Conservation (phyloP, 2,797 vertebrate genomes). For the Lophius americanus region DNA sequence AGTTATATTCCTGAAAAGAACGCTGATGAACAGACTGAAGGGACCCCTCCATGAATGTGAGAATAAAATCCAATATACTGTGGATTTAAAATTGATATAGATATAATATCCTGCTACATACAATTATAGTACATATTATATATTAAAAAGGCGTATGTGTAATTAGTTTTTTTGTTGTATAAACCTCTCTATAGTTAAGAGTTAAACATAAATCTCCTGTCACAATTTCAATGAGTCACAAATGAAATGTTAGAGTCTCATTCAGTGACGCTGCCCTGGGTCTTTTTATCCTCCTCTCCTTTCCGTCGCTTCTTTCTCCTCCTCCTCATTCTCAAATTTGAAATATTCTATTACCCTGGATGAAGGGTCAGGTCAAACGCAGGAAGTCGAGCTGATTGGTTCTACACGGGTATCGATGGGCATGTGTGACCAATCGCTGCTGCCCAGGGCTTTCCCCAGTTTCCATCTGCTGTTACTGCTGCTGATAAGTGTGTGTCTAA, state of each 20-base stretch:
- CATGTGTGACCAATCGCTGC: constrained; percentile 83
- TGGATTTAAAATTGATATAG: not conserved
- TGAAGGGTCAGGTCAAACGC: constrained; percentile 81
- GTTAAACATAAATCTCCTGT: not conserved
- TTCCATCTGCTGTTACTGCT: constrained; percentile 51
- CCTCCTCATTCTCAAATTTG: constrained; percentile 45
- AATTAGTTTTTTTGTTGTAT: not conserved
- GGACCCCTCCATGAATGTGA: too few species aligned
- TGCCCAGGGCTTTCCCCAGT: constrained; percentile 69
- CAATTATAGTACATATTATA: not conserved
- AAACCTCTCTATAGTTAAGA: not conserved
- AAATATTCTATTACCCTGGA: constrained; percentile 80
- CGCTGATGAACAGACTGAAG: too few species aligned
- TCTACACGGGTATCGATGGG: constrained; percentile 77
- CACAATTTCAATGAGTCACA: not conserved
- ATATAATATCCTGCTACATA: not conserved
- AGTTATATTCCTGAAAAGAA: too few species aligned
- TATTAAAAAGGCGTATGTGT: not conserved
- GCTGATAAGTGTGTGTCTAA: constrained; percentile 77
- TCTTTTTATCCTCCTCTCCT: constrained; percentile 1
- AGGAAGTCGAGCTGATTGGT: constrained; percentile 83
- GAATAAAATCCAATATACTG: too few species aligned
- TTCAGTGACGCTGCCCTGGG: not conserved
- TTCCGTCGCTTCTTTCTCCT: constrained; percentile 13
- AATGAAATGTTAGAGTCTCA: constrained; percentile 10